Evolutionary conservation across 2,888 invertebrate genomes (phyloP), one percentile per base, ranked within the genome.

Genomic region (Caradrina kadenii): DNA sequence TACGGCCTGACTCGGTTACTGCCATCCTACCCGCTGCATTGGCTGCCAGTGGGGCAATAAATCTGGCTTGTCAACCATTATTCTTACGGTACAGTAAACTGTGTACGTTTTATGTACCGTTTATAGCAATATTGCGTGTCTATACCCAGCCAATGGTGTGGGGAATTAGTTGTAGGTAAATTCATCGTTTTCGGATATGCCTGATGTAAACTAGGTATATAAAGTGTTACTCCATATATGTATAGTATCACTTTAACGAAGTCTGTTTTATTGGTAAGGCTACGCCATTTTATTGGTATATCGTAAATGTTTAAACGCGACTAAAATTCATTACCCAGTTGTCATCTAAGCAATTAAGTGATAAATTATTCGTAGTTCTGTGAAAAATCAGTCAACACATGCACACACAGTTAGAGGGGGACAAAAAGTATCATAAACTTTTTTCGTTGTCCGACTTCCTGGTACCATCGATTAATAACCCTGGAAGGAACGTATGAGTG

Each of bases 381-480:
- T 74, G 87, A 87, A 87, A 86, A 76, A 62, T 54, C 59, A 78
- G 82, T 82, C 79, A 78, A 86, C 92, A 92, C 85, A 86, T 91
- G 92, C 69, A 85, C 83, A 90, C 88, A 91, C 89, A 89, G 76
- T 77, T 69, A 83, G 85, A 88, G 73, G 35, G 84, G 72, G 84
- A 89, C 83, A 89, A 90, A 91, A 89, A 89, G 73, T 82, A 83
- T 82, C 87, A 88, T 89, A 87, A 82, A 84, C 80, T 81, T 86
- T 88, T 87, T 89, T 86, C 86, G 86, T 77, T 70, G 81, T 74
- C 71, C 68, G 48, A 56, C 82, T 93, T 93, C 93, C 92, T 89
- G 89, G 91, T 91, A 91, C 70, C 45, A 83, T 82, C 88, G 87
- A 93, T 93, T 92, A 90, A 92, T 91, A 89, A 90, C 81, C 67